Base-by-base conservation (phyloP, 2,797 vertebrate genomes). In the Melanotaenia parkinsoni region DNA sequence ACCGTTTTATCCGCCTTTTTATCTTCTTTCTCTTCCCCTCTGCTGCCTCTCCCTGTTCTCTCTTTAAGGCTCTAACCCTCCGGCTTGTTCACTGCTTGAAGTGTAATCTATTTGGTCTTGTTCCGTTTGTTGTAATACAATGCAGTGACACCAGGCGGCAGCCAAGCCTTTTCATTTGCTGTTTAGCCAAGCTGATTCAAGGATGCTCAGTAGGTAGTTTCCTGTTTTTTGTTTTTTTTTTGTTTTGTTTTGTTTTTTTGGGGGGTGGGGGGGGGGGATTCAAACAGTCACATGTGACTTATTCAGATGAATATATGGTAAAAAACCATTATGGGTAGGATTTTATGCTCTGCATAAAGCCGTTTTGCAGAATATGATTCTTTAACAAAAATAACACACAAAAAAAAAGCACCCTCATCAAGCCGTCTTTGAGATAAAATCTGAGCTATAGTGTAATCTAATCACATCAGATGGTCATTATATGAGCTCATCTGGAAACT, bases 111-210 rank as follows among this genome's bases (percentile, higher is more conserved):
- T 86, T 50, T 74, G 5, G 1, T 77, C 71, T 70, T 26, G n/a
- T 37, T 71, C 24, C 26, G 5, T 22, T 24, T 47, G 66, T 9
- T 93, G 91, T 54, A 87, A 76, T 90, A 72, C 72, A 58, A 4
- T 12, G 14, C 1, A 1, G 1, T 14, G 59, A 78, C 91, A 89
- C 73, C 78, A 89, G 92, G 85, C 11, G 91, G 90, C 88, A 90
- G 85, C 77, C 79, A 75, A 90, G 80, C 43, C 81, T 73, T 63
- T 72, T 77, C 35, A 60, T 85, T 86, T 28, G 18, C 69, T 69
- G n/a, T 18, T 67, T 58, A 63, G 59, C 30, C 37, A 20, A 57
- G 56, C 32, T 66, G 53, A 85, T 73, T 66, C 11, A 56, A 5
- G 73, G 16, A 86, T 24, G 12, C 32, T 35, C 28, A 63, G 12